Evolutionary conservation across 2,797 vertebrate genomes (phyloP).

Genomic region (Microctenopoma steveboyesi): DNA sequence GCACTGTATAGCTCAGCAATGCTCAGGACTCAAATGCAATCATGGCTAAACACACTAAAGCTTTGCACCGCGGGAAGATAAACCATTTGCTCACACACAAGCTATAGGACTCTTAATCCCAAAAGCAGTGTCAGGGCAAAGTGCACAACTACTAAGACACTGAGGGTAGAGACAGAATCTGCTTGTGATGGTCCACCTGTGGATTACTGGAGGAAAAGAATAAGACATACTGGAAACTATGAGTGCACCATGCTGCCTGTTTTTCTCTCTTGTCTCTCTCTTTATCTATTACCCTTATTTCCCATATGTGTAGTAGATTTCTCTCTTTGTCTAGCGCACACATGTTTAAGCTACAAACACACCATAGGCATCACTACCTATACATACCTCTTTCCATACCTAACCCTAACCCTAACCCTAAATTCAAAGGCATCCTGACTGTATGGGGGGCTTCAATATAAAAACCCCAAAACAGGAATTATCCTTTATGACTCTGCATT

Average conservation of each 20-base stretch:
- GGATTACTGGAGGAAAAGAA: slow-evolving; percentile 73
- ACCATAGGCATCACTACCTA: slow-evolving; percentile 34
- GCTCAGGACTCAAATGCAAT: slow-evolving; percentile 46
- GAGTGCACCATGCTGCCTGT: slow-evolving; percentile 50
- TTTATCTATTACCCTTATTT: slow-evolving; percentile 12
- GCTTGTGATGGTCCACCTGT: slow-evolving; percentile 81
- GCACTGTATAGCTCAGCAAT: slow-evolving; percentile 70
- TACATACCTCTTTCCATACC: slow-evolving; percentile 47
- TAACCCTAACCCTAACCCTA: slow-evolving; percentile 3
- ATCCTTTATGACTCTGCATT: slow-evolving; percentile 81
- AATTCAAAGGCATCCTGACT: slow-evolving; percentile 75
- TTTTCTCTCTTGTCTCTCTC: slow-evolving; percentile 26
- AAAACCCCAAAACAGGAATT: slow-evolving; percentile 73
- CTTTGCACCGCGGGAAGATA: slow-evolving; percentile 54
- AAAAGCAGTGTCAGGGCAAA: slow-evolving; percentile 62
- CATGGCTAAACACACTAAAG: slow-evolving; percentile 47
- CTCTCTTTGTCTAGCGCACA: slow-evolving; percentile 26
- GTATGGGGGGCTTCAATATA: slow-evolving; percentile 77
- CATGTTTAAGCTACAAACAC: slow-evolving; percentile 43
- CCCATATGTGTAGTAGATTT: slow-evolving; percentile 21
- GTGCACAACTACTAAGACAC: slow-evolving; percentile 67
- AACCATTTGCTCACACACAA: slow-evolving; percentile 63
- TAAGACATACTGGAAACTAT: slow-evolving; percentile 77
- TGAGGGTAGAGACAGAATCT: slow-evolving; percentile 72
- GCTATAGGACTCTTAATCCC: slow-evolving; percentile 66